These are phyloP conservation scores for Cynopterus sphinx DNA, from an alignment of 2,797 vertebrate genomes.

Conservation along the genomic window DNA sequence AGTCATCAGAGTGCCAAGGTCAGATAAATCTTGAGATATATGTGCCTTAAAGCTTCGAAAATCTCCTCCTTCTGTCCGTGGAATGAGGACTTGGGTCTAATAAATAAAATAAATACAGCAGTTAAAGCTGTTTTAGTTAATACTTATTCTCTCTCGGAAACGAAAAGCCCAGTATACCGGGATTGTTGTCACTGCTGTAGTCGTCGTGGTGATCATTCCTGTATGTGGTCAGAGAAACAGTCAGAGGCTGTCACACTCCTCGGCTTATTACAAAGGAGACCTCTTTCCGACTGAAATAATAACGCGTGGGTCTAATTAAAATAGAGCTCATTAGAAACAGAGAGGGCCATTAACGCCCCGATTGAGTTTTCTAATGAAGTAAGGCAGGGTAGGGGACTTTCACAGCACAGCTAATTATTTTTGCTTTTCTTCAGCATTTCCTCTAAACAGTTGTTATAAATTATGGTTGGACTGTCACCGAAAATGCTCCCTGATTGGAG, in stretches of 20 bases:
- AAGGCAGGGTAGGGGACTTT: conserved; percentile 50
- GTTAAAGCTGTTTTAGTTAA: conserved; percentile 14
- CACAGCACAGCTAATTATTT: conserved; percentile 59
- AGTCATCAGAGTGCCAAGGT: background rate
- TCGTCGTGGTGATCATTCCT: background rate
- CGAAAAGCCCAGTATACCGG: background rate
- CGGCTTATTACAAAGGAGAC: conserved; percentile 41
- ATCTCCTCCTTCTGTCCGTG: background rate
- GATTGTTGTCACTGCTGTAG: background rate
- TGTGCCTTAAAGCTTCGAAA: background rate
- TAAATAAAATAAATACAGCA: background rate
- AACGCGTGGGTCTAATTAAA: conserved; percentile 50
- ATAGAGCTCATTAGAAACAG: conserved; percentile 76
- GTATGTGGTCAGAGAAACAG: conserved; percentile 9
- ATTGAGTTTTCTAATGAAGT: conserved; percentile 75
- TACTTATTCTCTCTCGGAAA: background rate
- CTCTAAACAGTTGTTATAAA: conserved; percentile 38
- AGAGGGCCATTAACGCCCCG: conserved; percentile 72
- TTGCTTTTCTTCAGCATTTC: conserved; percentile 65
- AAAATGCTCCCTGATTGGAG: background rate
- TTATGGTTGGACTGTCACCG: conserved; percentile 24
- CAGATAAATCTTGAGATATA: background rate
- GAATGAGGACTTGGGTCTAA: background rate
- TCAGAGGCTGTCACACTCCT: conserved; percentile 23
- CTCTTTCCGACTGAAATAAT: conserved; percentile 53